Base-by-base conservation (phyloP, 1,140 invertebrate genomes). In the Arion vulgaris region DNA sequence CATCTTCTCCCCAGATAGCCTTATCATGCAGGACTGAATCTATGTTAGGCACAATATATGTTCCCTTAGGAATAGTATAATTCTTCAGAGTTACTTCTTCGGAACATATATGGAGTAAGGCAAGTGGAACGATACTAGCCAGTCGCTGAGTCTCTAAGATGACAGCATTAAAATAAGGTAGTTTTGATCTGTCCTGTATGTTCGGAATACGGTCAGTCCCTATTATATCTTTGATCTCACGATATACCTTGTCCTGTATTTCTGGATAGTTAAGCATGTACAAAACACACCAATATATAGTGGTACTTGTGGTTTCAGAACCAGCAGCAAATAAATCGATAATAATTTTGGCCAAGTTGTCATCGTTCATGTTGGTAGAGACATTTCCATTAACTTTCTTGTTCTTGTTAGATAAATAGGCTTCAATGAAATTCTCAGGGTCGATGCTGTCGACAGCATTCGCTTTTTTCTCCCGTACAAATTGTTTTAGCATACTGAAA, bases 271-370 rank as follows among this genome's bases (percentile, higher is more conserved):
- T 90, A 0, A 96, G 95, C 94, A 98, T 95, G 85, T 95, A 96
- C 9, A 98, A 92, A 28, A 98, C 91, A 85, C 96, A 95, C 97
- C 97, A 98, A 38, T 95, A 94, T 17, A 98, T 89, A 0, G 97
- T 96, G 0, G 95, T 95, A 45, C 96, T 92, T 0, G 96, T 96
- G 0, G 97, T 98, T 88, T 98, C 97, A n/a, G 96, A 94, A 0
- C 96, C 96, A 41, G 97, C 97, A 0, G 97, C 96, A 88, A 97
- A 97, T 80, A 98, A 92, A 92, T 98, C 97, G 34, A 86, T 66
- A n/a, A 91, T 89, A 0, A 83, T 38, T 34, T 72, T 53, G 11
- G 41, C 57, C 72, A 87, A 26, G 26, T 84, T 62, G 5, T 34
- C 36, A 34, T 69, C 68, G 19, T 69, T 28, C 68, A 69, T 32